Evolutionary conservation across 2,888 invertebrate genomes (phyloP), one percentile per base, ranked within the genome.

Genomic region (Leptura quadrifasciata): DNA sequence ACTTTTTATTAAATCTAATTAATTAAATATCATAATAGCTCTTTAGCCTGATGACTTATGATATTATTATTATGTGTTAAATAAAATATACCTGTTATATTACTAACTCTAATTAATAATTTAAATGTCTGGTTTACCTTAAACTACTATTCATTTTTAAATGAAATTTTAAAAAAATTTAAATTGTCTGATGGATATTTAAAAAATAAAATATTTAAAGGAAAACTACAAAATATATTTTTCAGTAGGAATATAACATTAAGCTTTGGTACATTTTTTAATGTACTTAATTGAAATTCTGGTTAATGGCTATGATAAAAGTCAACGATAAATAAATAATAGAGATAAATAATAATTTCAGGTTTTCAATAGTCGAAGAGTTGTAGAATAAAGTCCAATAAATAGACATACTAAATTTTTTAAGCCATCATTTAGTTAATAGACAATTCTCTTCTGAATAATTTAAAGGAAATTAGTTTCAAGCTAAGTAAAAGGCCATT

Each of bases 1-100:
- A 27, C 27, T 61, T 6, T 61, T 55, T 55, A 55, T 18, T 18
- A n/a, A 55, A 55, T n/a, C 2, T 55, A 55, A 55, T 55, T 55
- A n/a, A 55, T 39, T 39, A 39, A 15, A 2, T 39, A 39, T 39
- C 39, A 2, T 39, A 39, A 39, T 39, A 15, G 15, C 39, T 39
- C 39, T 31, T 31, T 39, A 39, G 12, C 10, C 8, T 31, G 39
- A 15, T 2, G 39, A 39, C 12, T 39, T 12, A 39, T 39, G 39
- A 3, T 6, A 15, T 39, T 39, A n/a, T n/a, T n/a, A n/a, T 39
- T 39, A 39, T 12, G 15, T 15, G 3, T 15, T 15, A 15, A 39
- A 15, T 15, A 39, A 31, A 31, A 31, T 31, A 31, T 31, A 31
- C 27, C 27, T 31, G 5, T 31, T 39, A 39, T 39, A 39, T 39